Base-by-base conservation (phyloP, 2,888 invertebrate genomes). In the Chloromyia formosa region DNA sequence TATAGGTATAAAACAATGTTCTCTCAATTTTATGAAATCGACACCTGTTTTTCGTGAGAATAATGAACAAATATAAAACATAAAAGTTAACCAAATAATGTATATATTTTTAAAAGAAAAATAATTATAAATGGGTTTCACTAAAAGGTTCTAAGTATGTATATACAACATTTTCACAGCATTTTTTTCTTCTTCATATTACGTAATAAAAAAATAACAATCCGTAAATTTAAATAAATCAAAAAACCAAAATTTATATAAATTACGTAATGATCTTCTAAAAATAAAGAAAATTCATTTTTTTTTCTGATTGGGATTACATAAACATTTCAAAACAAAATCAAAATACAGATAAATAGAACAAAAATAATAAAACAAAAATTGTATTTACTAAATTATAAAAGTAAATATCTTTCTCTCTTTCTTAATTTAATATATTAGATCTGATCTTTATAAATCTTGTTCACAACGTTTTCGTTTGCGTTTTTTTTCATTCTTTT, bases 91-190 rank as follows among this genome's bases (percentile, higher is more conserved):
- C 40, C 56, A 49, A 73, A 22, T 27, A 20, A 58, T 69, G 56
- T 66, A 12, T 66, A 22, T 66, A 66, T 66, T 66, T 66, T 18
- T 62, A 74, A 60, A 72, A 60, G 64, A 75, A 69, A 35, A 35
- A 35, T 35, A 35, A 35, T 35, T 35, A 35, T 35, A 35, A 74
- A 73, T 74, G 56, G 61, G 53, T 74, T 56, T 64, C 45, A 74
- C 64, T 61, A 60, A 72, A 74, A 64, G 42, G 49, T 35, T 35
- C 27, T 69, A 74, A 61, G 62, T 75, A 74, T 49, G 14, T 74
- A 72, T 42, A 23, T 74, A 76, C 71, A 76, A 76, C 72, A 74
- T 56, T 49, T 74, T 76, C 76, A 76, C 76, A 76, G 76, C 76
- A 71, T 76, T 74, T 76, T 72, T 45, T 73, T 74, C 66, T 72